Evolutionary conservation across 2,113 vertebrate species (phyloP).

Genomic region (Phyllostomus discolor): DNA sequence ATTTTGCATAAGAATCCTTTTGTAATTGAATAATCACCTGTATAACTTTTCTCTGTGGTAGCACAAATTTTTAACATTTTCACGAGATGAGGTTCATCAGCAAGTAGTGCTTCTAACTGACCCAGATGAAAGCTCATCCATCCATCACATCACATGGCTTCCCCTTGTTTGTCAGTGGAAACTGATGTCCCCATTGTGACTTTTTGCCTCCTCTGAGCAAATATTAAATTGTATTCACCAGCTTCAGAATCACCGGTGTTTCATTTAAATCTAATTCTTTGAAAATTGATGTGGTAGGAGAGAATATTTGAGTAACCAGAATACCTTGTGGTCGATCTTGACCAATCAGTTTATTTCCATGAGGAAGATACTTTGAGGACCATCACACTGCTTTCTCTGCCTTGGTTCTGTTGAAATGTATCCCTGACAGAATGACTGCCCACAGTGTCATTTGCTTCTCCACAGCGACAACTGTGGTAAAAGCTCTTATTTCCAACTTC

Average conservation of each 20-base stretch:
- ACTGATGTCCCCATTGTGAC: neutral
- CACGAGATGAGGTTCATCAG: neutral
- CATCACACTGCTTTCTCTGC: neutral
- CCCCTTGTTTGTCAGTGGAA: neutral
- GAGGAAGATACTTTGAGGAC: neutral
- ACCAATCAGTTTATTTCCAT: neutral
- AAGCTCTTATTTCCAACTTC: slow-evolving; percentile 4
- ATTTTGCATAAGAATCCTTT: slow-evolving; percentile 48
- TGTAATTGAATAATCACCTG: slow-evolving; percentile 28
- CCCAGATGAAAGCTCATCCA: neutral
- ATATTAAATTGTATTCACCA: neutral
- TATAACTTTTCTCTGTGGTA: slow-evolving; percentile 1
- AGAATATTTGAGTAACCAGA: neutral
- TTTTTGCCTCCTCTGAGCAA: neutral
- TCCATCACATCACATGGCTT: neutral
- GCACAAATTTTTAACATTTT: slow-evolving; percentile 51
- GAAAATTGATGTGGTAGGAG: neutral
- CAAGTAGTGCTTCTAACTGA: neutral
- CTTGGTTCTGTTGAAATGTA: neutral
- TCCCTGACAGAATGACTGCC: neutral
- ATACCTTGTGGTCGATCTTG: neutral
- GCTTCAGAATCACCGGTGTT: neutral
- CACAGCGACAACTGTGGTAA: neutral
- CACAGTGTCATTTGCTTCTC: neutral
- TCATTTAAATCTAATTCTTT: slow-evolving; percentile 13